A percentile compares a stretch with the other conserved stretches of the same genome.
phyloP scores from a whole-genome alignment of 2,113 vertebrate genomes.

The Hystrix brachyura region DNA sequence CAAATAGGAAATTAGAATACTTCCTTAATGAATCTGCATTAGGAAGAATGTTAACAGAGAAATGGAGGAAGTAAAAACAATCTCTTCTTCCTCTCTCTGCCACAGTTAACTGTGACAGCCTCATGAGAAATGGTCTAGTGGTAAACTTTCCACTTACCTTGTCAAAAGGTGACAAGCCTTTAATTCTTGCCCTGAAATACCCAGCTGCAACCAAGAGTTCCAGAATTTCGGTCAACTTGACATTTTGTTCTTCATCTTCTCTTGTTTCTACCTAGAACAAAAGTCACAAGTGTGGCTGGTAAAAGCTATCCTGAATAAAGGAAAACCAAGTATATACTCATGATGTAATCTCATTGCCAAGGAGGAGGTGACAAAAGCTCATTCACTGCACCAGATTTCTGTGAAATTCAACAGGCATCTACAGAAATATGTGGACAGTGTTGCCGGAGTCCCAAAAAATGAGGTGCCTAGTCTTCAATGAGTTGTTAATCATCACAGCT shows the following conservation, averaged over 20 bases:
- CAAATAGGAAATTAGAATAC: conserved; percentile 20
- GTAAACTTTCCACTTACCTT: conserved; percentile 90
- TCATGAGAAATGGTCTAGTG: neutral
- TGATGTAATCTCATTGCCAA: neutral
- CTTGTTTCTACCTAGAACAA: conserved; percentile 94
- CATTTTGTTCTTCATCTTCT: conserved; percentile 97
- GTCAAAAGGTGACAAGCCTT: conserved; percentile 97
- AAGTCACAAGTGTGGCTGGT: neutral
- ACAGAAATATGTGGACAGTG: neutral
- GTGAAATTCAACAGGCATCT: neutral
- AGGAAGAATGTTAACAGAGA: neutral
- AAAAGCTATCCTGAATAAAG: conserved; percentile 36
- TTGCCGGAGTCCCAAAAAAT: neutral
- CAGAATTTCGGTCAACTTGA: conserved; percentile 96
- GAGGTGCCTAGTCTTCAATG: neutral
- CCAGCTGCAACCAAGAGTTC: conserved; percentile 98
- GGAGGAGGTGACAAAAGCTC: neutral
- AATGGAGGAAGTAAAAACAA: neutral
- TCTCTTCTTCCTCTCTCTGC: neutral
- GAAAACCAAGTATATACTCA: neutral
- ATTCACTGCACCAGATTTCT: neutral
- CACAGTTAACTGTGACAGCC: neutral
- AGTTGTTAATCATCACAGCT: neutral
- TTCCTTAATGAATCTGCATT: neutral
- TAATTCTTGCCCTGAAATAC: conserved; percentile 98